Base-by-base conservation (phyloP, 2,797 vertebrate species). In the Leptatherina wallacei region DNA sequence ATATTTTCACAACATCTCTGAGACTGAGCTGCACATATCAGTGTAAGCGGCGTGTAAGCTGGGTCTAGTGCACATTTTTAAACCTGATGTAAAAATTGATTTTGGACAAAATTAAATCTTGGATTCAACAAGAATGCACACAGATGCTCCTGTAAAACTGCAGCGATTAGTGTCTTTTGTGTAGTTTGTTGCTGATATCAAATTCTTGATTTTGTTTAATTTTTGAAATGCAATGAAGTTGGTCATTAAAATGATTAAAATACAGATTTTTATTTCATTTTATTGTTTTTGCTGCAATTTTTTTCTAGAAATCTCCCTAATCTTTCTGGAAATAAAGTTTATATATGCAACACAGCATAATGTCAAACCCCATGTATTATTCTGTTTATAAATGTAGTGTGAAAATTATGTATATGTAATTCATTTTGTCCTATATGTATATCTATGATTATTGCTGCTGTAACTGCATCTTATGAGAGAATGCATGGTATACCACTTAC, bases 1-100 rank as follows among this genome's bases (percentile, higher is more conserved):
- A 30, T 77, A 32, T 85, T 83, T 70, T 82, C 59, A 67, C 6
- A 22, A 35, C 10, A 24, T 77, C 76, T 77, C 55, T 44, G 55
- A 72, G 56, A 29, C 73, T 65, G 30, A 74, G 62, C 65, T 52
- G 42, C 33, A 42, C 38, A 64, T 80, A 69, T 27, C 47, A 55
- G 68, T 35, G n/a, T n/a, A n/a, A n/a, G n/a, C n/a, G n/a, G 40
- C 36, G 36, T 68, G 47, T 57, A 52, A 69, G 63, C 57, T 24
- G 44, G 54, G 36, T 70, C 30, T 65, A 44, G 51, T 49, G 61
- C 51, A 65, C 44, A 69, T 63, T 78, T 64, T 66, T 18, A 18
- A 54, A 65, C 47, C 49, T 22, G 6, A 32, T 40, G 38, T 18
- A 44, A 44, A 20, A 44, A 54, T 54, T 13, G 7, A 22, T 51